Conservation (phyloP, 2,888 invertebrate species). For the Auanema freiburgensis region DNA sequence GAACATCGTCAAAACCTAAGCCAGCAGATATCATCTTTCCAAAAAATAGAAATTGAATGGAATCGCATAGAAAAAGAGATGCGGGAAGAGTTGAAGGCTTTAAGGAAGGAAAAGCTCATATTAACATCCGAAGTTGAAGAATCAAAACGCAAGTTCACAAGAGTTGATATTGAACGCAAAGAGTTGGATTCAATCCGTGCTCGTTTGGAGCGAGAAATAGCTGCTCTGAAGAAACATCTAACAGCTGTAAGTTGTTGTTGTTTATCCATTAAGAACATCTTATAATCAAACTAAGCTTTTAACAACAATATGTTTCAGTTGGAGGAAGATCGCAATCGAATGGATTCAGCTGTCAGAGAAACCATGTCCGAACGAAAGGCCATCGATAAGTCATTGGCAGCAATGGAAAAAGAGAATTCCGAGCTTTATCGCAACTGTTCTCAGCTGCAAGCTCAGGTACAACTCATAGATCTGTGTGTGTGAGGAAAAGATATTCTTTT, state of each 20-base stretch:
- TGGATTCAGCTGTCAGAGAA: slow-evolving; percentile 46
- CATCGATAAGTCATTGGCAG: slow-evolving; percentile 53
- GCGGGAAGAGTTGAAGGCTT: slow-evolving; percentile 41
- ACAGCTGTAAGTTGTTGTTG: slow-evolving; percentile 32
- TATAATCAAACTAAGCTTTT: background rate
- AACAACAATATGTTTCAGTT: slow-evolving; percentile 36
- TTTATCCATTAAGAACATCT: background rate
- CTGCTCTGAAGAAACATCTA: slow-evolving; percentile 44
- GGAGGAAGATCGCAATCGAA: slow-evolving; percentile 48
- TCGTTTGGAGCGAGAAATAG: slow-evolving; percentile 43
- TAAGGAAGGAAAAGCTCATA: slow-evolving; percentile 45
- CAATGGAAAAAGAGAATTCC: slow-evolving; percentile 56
- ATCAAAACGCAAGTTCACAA: slow-evolving; percentile 24
- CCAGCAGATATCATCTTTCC: slow-evolving; percentile 24
- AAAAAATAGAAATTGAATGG: slow-evolving; percentile 43
- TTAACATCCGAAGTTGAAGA: slow-evolving; percentile 47
- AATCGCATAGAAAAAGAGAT: slow-evolving; percentile 40
- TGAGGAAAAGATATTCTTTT: background rate
- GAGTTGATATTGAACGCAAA: slow-evolving; percentile 40
- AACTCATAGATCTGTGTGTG: background rate
- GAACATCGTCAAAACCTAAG: slow-evolving; percentile 23
- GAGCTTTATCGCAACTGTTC: slow-evolving; percentile 53
- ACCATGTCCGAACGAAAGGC: slow-evolving; percentile 49
- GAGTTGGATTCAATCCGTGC: slow-evolving; percentile 39
- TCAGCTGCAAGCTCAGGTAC: slow-evolving; percentile 48